A percentile compares a stretch with the other conserved stretches of the same genome.
phyloP scores from a whole-genome alignment of 2,797 vertebrate genomes.

The Apogon hyalosoma region DNA sequence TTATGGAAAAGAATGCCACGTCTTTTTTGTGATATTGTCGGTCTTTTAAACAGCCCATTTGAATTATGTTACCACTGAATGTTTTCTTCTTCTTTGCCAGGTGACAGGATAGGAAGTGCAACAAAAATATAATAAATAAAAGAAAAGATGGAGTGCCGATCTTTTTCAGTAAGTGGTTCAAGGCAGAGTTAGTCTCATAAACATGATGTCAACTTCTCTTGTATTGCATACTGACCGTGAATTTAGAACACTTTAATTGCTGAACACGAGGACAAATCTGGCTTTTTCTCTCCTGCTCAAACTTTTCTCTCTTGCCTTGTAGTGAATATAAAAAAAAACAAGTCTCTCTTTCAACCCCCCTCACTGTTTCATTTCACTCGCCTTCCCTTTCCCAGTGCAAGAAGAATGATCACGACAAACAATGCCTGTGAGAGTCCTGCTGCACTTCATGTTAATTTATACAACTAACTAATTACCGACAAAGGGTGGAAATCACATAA shows the following conservation, averaged over 20 bases:
- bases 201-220: slow-evolving; percentile 38
- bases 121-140: not conserved
- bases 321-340: slow-evolving; percentile 34
- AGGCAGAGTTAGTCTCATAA: slow-evolving; percentile 32
- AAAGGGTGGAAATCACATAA: slow-evolving; percentile 95
- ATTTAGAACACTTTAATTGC: slow-evolving; percentile 46
- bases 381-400: slow-evolving; percentile 55
- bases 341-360: slow-evolving; percentile 48
- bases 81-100: slow-evolving; percentile 5
- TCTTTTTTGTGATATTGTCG: slow-evolving; percentile 6
- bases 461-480: slow-evolving; percentile 98
- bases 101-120: not conserved
- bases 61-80: slow-evolving; percentile 3
- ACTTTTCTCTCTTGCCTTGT: slow-evolving; percentile 20
- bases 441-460: slow-evolving; percentile 97
- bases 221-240: not conserved
- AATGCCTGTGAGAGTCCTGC: slow-evolving; percentile 90
- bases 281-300: slow-evolving; percentile 20
- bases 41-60: slow-evolving; percentile 12
- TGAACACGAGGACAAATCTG: slow-evolving; percentile 61
- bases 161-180: slow-evolving; percentile 9
- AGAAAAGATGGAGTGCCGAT: slow-evolving; percentile 9
- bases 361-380: slow-evolving; percentile 43
- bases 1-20: not conserved
- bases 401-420: slow-evolving; percentile 89